Conservation (phyloP, 2,797 vertebrate species). For the Coregonus suidteri region DNA sequence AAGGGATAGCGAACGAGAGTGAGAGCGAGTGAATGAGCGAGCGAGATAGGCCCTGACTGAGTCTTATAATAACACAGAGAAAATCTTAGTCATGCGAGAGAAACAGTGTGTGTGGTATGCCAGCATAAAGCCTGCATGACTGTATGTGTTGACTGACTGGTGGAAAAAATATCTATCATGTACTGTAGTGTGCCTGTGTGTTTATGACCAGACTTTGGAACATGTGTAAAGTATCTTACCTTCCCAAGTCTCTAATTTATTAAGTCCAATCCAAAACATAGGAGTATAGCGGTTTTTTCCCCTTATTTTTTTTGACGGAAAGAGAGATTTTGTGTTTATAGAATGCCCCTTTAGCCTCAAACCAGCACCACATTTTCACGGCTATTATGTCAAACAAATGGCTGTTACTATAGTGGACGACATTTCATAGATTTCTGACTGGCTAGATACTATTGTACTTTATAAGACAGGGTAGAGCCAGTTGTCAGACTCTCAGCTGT, state of each 20-base stretch:
- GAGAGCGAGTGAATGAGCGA: slow-evolving; percentile 17
- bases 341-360: slow-evolving; percentile 21
- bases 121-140: neutral
- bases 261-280: slow-evolving; percentile 22
- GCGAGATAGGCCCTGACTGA: slow-evolving; percentile 21
- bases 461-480: neutral
- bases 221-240: slow-evolving; percentile 15
- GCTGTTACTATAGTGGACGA: neutral
- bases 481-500: slow-evolving; percentile 8
- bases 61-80: slow-evolving; percentile 29
- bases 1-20: slow-evolving; percentile 2
- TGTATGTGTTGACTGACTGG: neutral
- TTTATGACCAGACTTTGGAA: slow-evolving; percentile 16
- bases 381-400: slow-evolving; percentile 14
- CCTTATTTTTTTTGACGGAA: neutral
- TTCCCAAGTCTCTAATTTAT: slow-evolving; percentile 12
- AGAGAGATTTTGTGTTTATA: slow-evolving; percentile 16
- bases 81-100: slow-evolving; percentile 29
- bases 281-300: neutral
- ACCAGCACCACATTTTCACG: slow-evolving; percentile 13
- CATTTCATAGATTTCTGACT: neutral
- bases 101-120: slow-evolving; percentile 18
- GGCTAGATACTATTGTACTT: neutral
- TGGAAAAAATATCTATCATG: neutral
- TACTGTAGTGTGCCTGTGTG: slow-evolving; percentile 11